Base-by-base conservation (phyloP, 2,888 invertebrate species). In the Keiferia lycopersicella region DNA sequence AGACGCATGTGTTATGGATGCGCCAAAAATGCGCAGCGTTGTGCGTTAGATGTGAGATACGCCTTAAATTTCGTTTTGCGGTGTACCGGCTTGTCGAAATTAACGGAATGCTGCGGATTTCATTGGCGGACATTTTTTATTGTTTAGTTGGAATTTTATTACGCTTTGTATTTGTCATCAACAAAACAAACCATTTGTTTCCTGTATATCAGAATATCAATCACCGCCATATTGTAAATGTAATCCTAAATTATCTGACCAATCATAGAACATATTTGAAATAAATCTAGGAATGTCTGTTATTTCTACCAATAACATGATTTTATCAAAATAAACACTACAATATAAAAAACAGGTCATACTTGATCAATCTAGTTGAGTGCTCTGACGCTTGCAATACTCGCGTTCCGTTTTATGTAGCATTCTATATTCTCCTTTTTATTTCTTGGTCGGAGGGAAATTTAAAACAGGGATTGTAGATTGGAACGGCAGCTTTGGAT, bases 341-440 rank as follows among this genome's bases (percentile, higher is more conserved):
- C 12, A n/a, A 16, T 45, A 45, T 3, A 45, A 45, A 16, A 45
- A 45, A n/a, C 45, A n/a, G 45, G 45, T 16, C 45, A 45, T 45
- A 45, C n/a, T 45, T 45, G n/a, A 45, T 45, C 45, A 45, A 45
- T 45, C 45, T 45, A 45, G 16, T 16, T n/a, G 45, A 45, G 45
- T 45, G 45, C n/a, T 45, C 26, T 34, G 34, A 34, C 34, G 34
- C 45, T 45, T 45, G 45, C 45, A 45, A 45, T 45, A 45, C 45
- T 45, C n/a, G 45, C 45, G 45, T 16, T 45, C 45, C 45, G 45
- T 45, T 45, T 45, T 45, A 45, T 45, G 45, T 45, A n/a, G 45
- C 34, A 34, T 34, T 34, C 34, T 45, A 16, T 45, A n/a, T n/a
- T n/a, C 45, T 8, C 16, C 45, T n/a, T 16, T 45, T 45, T 45